These are phyloP conservation scores for Petrophora chlorosata DNA, from an alignment of 2,888 invertebrate species.

Conservation along the genomic window DNA sequence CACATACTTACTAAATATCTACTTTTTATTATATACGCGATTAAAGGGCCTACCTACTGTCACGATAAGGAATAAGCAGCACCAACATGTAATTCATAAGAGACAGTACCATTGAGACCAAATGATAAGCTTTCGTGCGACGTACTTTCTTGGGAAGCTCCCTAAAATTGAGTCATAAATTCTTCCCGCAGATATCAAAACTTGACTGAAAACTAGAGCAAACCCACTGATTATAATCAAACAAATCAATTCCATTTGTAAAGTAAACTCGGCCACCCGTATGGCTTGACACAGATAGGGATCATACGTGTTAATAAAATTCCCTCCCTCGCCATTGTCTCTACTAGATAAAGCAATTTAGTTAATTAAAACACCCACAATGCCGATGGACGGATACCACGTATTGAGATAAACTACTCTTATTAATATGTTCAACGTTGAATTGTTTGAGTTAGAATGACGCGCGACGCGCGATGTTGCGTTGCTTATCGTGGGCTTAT, in stretches of 20 bases:
- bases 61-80: too few species aligned
- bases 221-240: conserved; percentile 66
- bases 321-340: conserved; percentile 74
- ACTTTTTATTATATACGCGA: too few species aligned
- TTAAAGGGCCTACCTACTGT: too few species aligned
- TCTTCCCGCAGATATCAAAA: neutral
- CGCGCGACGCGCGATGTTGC: too few species aligned
- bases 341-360: conserved; percentile 80
- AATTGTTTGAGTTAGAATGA: conserved; percentile 39
- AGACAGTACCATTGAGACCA: too few species aligned
- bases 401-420: conserved; percentile 66
- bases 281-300: conserved; percentile 61
- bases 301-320: conserved; percentile 70
- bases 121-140: too few species aligned
- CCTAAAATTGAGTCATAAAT: conserved; percentile 8
- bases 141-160: too few species aligned
- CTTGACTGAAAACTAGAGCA: conserved; percentile 38
- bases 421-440: conserved; percentile 69
- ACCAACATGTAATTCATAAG: too few species aligned
- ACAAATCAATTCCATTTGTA: conserved; percentile 80
- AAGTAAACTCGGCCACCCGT: conserved; percentile 75
- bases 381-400: conserved; percentile 33
- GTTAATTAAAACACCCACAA: conserved; percentile 78
- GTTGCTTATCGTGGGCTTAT: too few species aligned
- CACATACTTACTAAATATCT: too few species aligned